Conservation (phyloP, 2,797 vertebrate species). For the Propithecus deckenii region DNA sequence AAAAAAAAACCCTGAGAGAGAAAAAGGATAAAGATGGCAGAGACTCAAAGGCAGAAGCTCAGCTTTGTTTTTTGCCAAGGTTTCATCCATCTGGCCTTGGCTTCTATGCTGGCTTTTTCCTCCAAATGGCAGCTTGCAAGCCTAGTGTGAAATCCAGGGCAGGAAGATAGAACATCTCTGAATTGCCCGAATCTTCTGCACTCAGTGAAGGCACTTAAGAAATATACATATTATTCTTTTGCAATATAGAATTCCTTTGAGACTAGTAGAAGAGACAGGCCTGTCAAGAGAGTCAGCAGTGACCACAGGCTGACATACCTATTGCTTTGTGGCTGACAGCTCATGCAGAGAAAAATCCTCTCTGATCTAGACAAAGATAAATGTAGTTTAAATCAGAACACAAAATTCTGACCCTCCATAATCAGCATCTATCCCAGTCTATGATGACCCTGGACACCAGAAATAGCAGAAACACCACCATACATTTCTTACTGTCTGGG, state of each 20-base stretch:
- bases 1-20: not conserved
- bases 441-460: constrained; percentile 15
- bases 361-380: constrained; percentile 57
- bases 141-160: not conserved
- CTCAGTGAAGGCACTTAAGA: constrained; percentile 58
- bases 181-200: not conserved
- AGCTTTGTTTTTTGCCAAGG: constrained; percentile 54
- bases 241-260: constrained; percentile 68
- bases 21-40: constrained; percentile 44
- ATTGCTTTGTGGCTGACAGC: constrained; percentile 59
- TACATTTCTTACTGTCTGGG: not conserved
- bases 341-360: constrained; percentile 59
- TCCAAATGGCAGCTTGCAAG: constrained; percentile 54
- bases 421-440: constrained; percentile 3
- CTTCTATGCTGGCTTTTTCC: not conserved
- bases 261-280: constrained; percentile 64
- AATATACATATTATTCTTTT: constrained; percentile 57
- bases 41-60: constrained; percentile 45
- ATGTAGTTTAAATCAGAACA: constrained; percentile 65
- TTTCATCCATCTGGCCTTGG: constrained; percentile 74
- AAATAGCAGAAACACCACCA: constrained; percentile 39
- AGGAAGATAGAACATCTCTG: not conserved
- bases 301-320: constrained; percentile 66
- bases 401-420: constrained; percentile 11
- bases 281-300: constrained; percentile 76